Evolutionary conservation across 2,797 vertebrate genomes (phyloP), one percentile per base, ranked within the genome.

Genomic region (Mustela erminea): DNA sequence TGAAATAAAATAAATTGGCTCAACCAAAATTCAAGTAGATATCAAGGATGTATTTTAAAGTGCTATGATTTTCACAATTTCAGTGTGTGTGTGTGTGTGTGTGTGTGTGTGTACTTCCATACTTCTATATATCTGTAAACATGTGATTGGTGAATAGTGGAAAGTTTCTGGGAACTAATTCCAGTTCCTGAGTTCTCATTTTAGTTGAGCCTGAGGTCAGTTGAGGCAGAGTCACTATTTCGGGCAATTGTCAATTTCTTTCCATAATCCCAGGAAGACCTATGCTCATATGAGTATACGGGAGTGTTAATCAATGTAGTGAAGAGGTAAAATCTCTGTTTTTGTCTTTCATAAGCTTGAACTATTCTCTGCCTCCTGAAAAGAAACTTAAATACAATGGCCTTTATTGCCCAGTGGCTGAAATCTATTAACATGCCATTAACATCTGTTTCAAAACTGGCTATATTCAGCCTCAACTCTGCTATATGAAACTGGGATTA

Each of bases 91-190:
- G 17, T 49, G 15, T 72, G 9, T 58, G 27, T 25, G n/a, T 7
- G 5, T 58, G 54, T 81, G 7, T 32, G 3, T 27, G 27, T 32
- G 27, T 25, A 72, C 70, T 25, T 72, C 38, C 41, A 21, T 41
- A 49, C 17, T 35, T 68, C 66, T 15, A 52, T 43, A 38, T n/a
- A 70, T 52, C 17, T 93, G 27, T 82, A 38, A 74, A 68, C 5
- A 56, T 68, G 18, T 60, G 56, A 87, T 46, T 87, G 17, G 56
- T 58, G 3, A 60, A 17, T 49, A 86, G 11, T 83, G 5, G 35
- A 92, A 96, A 12, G 4, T 68, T 96, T 93, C 66, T 89, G 27
- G 23, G 35, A 93, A 62, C 14, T 78, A 92, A 80, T 95, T 95
- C 35, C 41, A 49, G 11, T 89, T 96, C 17, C 35, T 96, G 21